Evolutionary conservation across 1,140 invertebrate species (phyloP), one percentile per base, ranked within the genome.

Genomic region (Drosophila oshimai): DNA sequence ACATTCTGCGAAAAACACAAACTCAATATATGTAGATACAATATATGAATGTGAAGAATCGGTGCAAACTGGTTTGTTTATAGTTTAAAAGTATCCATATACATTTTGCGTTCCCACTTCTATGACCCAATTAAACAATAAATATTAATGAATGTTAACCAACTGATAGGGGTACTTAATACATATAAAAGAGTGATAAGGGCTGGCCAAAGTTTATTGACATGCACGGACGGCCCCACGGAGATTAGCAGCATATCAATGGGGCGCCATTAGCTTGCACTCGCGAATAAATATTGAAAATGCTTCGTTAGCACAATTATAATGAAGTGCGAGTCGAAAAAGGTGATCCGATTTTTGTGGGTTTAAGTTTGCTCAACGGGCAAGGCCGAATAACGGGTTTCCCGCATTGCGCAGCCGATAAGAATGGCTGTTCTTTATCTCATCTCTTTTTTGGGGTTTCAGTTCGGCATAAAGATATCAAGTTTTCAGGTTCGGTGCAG

Each of bases 1-100:
- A 7, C 79, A 84, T 84, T 36, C 75, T 84, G 53, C 44, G 34
- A 34, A 78, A 62, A 29, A 64, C 2, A 70, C 12, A 44, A 17
- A 26, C 6, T 6, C 20, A 13, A 36, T 29, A 28, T 20, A 45
- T 7, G 12, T 31, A 28, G 15, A 33, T 12, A 41, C 22, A 24
- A 57, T 57, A n/a, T 45, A 6, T 17, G 12, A 26, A 22, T 20
- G 4, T 17, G 0, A n/a, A 7, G 12, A 71, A 71, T 60, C 12
- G 68, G 67, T 71, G 6, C 26, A 6, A 71, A 71, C 67, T 36
- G 31, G 67, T 71, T 62, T 53, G 34, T 67, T 54, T 49, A 37
- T 50, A 34, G 18, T 49, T 31, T 9, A 31, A n/a, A 22, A 61
- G 36, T 47, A 33, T 29, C 24, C 28, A 15, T 6, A 17, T 9